A percentile compares a stretch with the other conserved stretches of the same genome.
These are phyloP conservation scores for Heliconius eleuchia DNA, from an alignment of 1,140 invertebrate genomes.

Conservation along the genomic window DNA sequence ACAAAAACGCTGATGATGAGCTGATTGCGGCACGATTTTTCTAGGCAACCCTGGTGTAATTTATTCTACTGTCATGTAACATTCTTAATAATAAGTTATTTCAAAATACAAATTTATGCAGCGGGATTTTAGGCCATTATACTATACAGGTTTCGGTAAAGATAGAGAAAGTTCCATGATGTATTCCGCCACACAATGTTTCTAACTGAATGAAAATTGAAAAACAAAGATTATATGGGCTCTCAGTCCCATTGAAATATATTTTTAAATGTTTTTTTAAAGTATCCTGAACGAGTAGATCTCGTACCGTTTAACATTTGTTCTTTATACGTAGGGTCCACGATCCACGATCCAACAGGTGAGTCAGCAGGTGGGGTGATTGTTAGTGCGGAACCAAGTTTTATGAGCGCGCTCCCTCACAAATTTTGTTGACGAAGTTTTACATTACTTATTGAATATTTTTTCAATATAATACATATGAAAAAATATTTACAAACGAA, in stretches of 20 bases:
- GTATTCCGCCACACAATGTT: background rate
- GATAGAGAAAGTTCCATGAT: background rate
- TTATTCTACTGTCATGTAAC: no score
- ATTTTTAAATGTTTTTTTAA: background rate
- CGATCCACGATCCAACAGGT: slow-evolving; percentile 58
- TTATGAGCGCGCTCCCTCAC: slow-evolving; percentile 38
- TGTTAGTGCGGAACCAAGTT: slow-evolving; percentile 63
- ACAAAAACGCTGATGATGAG: no score
- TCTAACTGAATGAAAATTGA: background rate
- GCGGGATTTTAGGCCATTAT: no score
- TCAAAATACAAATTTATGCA: no score
- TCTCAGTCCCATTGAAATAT: background rate
- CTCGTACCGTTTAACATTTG: slow-evolving; percentile 26
- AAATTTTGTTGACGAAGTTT: slow-evolving; percentile 9
- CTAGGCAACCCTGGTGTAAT: no score
- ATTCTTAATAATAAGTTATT: no score
- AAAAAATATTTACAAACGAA: background rate
- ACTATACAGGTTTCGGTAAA: no score
- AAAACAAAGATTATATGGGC: background rate
- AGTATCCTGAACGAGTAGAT: no score
- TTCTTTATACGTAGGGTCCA: slow-evolving; percentile 44
- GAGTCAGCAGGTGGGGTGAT: slow-evolving; percentile 76
- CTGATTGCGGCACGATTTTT: no score
- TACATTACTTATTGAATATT: background rate
- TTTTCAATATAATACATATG: background rate